Evolutionary conservation across 1,140 invertebrate genomes (phyloP).

Genomic region (Leptinotarsa lineolata): DNA sequence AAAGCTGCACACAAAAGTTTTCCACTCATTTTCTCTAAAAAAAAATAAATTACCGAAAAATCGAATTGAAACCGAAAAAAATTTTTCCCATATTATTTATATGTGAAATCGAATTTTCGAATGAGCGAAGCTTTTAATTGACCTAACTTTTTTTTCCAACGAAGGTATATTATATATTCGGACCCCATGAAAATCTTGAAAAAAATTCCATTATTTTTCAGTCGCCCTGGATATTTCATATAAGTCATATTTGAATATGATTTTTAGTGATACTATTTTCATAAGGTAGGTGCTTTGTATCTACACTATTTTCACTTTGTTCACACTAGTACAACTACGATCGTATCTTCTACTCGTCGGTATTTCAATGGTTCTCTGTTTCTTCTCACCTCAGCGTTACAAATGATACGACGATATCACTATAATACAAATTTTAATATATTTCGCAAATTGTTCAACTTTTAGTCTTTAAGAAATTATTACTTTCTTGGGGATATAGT

Average conservation of each 20-base stretch:
- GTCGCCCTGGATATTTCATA: constrained; percentile 27
- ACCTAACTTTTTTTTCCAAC: no score
- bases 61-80: no score
- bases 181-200: no score
- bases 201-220: no score
- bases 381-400: constrained; percentile 18
- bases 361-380: constrained; percentile 13
- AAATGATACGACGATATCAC: constrained; percentile 12
- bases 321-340: constrained; percentile 41
- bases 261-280: constrained; percentile 45
- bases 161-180: no score
- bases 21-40: no score
- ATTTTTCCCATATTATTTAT: no score
- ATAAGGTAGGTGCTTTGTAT: constrained; percentile 47
- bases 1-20: no score
- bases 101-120: no score
- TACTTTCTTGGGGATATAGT: constrained; percentile 45
- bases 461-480: not conserved
- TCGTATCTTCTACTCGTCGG: constrained; percentile 22
- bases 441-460: not conserved
- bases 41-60: no score
- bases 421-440: constrained; percentile 21
- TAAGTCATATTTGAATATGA: constrained; percentile 48
- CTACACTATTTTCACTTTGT: constrained; percentile 45
- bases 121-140: no score